Percentiles rank a stretch among this genome's conserved stretches.
Conservation (phyloP, 2,797 vertebrate genomes). For the Lycodopsis pacificus region DNA sequence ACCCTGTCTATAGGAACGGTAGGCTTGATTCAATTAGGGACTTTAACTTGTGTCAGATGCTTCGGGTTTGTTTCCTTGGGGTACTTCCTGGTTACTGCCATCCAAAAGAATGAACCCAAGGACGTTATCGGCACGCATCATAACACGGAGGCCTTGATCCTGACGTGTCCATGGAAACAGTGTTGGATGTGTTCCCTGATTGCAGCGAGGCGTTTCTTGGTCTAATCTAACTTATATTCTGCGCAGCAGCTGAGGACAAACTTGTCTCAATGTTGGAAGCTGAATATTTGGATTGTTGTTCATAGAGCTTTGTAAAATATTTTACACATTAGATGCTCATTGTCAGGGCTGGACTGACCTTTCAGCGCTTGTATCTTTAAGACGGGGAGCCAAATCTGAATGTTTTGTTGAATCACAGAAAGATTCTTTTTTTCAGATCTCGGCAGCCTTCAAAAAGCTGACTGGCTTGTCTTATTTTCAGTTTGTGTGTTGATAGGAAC, state of each 20-base stretch:
- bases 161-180: slow-evolving; percentile 9
- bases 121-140: slow-evolving; percentile 46
- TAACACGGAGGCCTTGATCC: slow-evolving; percentile 55
- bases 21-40: slow-evolving; percentile 71
- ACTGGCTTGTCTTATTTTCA: no score
- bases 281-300: background rate
- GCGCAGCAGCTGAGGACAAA: background rate
- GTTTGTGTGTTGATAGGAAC: no score
- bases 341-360: no score
- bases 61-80: slow-evolving; percentile 59
- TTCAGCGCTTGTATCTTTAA: no score
- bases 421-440: no score
- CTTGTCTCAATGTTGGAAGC: background rate
- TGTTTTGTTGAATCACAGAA: no score
- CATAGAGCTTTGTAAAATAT: background rate
- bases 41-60: slow-evolving; percentile 75
- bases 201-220: background rate
- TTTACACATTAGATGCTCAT: background rate
- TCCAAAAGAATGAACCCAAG: slow-evolving; percentile 34
- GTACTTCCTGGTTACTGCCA: slow-evolving; percentile 67
- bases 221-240: background rate
- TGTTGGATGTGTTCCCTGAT: background rate
- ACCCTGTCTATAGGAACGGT: slow-evolving; percentile 52
- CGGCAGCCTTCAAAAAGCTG: no score
- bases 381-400: no score